Conservation (phyloP, 35 echinoderm and acorn worm genomes). For the Apostichopus californicus region DNA sequence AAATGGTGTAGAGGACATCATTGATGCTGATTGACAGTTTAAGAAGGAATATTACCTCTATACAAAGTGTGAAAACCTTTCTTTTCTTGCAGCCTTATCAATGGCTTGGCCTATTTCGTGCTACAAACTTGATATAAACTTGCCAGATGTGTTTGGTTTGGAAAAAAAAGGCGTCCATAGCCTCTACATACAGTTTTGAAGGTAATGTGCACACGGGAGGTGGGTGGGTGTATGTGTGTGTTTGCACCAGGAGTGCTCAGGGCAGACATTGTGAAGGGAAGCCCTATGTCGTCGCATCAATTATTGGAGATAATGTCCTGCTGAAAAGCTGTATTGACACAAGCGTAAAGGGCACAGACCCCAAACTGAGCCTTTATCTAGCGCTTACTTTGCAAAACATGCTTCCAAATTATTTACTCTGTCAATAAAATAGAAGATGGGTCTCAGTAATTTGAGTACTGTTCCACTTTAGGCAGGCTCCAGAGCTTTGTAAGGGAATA, state of each 20-base stretch:
- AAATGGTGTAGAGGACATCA: background rate
- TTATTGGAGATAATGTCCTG: conserved; percentile 43
- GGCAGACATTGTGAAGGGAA: background rate
- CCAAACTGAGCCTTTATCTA: conserved; percentile 35
- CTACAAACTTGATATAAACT: background rate
- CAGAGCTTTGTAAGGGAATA: background rate
- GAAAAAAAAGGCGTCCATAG: background rate
- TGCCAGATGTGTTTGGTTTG: background rate
- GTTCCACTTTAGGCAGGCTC: conserved; percentile 36
- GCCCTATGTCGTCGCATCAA: background rate
- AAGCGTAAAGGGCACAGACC: background rate
- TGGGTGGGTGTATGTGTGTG: no score
- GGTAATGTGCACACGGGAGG: background rate
- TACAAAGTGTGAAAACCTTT: background rate
- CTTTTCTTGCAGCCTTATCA: background rate
- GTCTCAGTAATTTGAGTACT: conserved; percentile 36
- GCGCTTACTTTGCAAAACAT: background rate
- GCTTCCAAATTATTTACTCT: conserved; percentile 36
- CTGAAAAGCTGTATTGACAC: conserved; percentile 27
- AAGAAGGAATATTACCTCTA: background rate
- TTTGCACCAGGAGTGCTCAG: background rate
- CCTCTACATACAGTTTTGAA: background rate
- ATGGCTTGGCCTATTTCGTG: background rate
- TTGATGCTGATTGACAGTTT: background rate
- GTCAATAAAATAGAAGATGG: conserved; percentile 41